Evolutionary conservation across 2,888 invertebrate genomes (phyloP).

Genomic region (Agelastica alni): DNA sequence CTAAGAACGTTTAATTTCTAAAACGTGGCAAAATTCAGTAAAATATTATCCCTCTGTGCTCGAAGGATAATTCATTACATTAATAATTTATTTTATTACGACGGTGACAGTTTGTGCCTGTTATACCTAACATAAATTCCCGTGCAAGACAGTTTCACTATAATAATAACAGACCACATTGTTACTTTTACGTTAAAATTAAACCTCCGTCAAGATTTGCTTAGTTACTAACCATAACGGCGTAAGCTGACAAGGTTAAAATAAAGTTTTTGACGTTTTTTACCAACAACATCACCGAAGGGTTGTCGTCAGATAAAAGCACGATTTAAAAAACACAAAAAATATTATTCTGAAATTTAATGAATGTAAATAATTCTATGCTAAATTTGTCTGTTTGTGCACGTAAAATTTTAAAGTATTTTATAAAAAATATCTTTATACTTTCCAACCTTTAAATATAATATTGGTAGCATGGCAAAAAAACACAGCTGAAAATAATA

Average conservation of each 20-base stretch:
- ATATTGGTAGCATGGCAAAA: too few relatives aligned
- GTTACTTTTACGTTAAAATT: conserved; percentile 4
- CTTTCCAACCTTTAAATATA: too few relatives aligned
- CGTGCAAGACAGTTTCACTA: not conserved
- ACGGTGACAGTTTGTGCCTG: conserved; percentile 1
- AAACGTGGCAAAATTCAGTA: not conserved
- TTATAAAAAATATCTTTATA: too few relatives aligned
- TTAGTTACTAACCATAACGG: not conserved
- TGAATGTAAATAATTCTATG: too few relatives aligned
- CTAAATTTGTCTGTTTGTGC: too few relatives aligned
- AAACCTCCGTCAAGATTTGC: conserved; percentile 3
- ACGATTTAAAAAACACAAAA: too few relatives aligned
- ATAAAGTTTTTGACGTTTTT: not conserved
- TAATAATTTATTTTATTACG: conserved; percentile 2
- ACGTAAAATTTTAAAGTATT: too few relatives aligned
- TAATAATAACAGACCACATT: conserved; percentile 1
- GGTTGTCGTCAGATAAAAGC: not conserved
- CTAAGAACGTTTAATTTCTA: not conserved
- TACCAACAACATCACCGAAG: not conserved
- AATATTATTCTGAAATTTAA: too few relatives aligned
- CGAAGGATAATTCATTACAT: not conserved
- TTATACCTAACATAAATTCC: conserved; percentile 3
- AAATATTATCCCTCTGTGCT: not conserved
- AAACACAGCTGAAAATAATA: too few relatives aligned
- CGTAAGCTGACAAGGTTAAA: not conserved